These are phyloP conservation scores for Gymnarchus niloticus DNA, from an alignment of 2,113 vertebrate genomes.

Conservation along the genomic window DNA sequence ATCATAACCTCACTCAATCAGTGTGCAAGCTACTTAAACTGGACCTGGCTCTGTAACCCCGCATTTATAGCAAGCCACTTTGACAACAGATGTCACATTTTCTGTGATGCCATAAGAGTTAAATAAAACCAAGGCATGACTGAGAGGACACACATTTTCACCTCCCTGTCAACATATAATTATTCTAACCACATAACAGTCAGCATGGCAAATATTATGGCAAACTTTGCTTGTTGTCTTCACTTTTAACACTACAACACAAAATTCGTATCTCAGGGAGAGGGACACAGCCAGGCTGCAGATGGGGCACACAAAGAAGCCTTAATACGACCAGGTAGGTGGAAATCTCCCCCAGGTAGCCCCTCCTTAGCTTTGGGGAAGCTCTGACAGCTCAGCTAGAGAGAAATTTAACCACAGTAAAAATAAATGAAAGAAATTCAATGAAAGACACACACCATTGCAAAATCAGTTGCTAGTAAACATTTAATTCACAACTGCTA, in stretches of 20 bases:
- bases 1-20: not conserved
- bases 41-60: not conserved
- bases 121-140: not conserved
- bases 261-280: conserved; percentile 21
- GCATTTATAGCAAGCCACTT: not conserved
- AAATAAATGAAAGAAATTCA: not conserved
- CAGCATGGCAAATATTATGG: not conserved
- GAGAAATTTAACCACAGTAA: conserved; percentile 43
- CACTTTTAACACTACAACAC: conserved; percentile 29
- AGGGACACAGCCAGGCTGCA: conserved; percentile 21
- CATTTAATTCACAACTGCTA: not conserved
- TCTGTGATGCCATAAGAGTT: not conserved
- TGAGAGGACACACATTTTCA: not conserved
- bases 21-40: not conserved
- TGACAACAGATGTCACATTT: not conserved
- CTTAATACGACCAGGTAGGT: conserved; percentile 42
- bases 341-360: conserved; percentile 32
- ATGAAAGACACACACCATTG: conserved; percentile 14
- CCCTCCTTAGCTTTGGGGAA: conserved; percentile 31
- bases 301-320: conserved; percentile 34
- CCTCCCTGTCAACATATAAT: not conserved
- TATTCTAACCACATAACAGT: not conserved
- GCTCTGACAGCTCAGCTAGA: conserved; percentile 41
- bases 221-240: conserved; percentile 22
- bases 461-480: not conserved